A percentile compares a stretch with the other conserved stretches of the same genome.
phyloP scores from a whole-genome alignment of 2,797 vertebrate genomes.

The Valencia hispanica region DNA sequence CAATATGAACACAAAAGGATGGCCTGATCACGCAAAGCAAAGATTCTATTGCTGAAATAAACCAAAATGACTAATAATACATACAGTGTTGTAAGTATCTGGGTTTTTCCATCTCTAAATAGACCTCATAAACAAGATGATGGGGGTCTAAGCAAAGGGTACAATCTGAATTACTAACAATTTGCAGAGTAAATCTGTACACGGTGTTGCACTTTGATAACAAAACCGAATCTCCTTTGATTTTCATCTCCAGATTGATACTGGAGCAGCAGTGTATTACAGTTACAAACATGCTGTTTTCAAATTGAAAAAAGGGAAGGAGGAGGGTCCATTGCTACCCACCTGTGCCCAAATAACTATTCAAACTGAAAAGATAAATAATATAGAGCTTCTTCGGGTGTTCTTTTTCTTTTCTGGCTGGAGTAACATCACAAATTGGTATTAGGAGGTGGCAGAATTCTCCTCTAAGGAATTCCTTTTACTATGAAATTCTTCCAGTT shows the following conservation, averaged over 20 bases:
- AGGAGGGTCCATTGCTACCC: not conserved
- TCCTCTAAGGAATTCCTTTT: too few relatives aligned
- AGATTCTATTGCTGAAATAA: not conserved
- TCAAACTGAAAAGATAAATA: not conserved
- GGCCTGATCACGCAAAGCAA: not conserved
- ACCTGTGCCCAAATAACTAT: not conserved
- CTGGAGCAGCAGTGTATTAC: constrained; percentile 11
- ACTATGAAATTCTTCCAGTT: too few relatives aligned
- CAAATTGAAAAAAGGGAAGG: constrained; percentile 9
- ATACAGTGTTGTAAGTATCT: not conserved
- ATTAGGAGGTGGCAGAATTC: not conserved
- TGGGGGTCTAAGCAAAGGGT: not conserved
- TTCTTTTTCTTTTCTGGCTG: not conserved
- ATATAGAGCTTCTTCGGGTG: not conserved
- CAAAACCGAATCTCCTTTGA: not conserved
- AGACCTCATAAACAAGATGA: not conserved
- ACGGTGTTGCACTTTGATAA: not conserved
- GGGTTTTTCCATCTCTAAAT: not conserved
- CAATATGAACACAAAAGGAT: not conserved
- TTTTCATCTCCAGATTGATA: constrained; percentile 20
- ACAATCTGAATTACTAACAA: not conserved
- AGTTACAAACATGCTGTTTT: constrained; percentile 18
- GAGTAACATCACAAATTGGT: not conserved
- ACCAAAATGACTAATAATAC: not conserved
- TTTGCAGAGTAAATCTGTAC: not conserved